Percentiles rank a stretch among this genome's conserved stretches.
phyloP scores from a whole-genome alignment of 1,140 invertebrate species.

The Druon quercuslanigerum region DNA sequence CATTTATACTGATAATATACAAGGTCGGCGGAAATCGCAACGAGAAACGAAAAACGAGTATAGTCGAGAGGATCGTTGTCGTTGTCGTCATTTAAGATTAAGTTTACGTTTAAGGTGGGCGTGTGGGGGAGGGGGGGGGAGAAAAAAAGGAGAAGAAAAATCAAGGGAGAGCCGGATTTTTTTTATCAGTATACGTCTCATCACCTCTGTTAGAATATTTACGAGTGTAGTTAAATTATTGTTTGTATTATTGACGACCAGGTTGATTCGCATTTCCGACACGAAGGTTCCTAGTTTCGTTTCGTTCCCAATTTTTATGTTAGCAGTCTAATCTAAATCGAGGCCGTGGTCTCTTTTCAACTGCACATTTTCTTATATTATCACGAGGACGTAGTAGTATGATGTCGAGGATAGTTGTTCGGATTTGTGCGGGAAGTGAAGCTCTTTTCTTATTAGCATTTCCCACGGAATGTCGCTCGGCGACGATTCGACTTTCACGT shows the following conservation, averaged over 20 bases:
- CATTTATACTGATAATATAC: constrained; percentile 8
- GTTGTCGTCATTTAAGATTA: too few relatives aligned
- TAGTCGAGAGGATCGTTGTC: not conserved
- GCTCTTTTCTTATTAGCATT: not conserved
- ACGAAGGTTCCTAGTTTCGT: constrained; percentile 19
- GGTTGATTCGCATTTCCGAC: constrained; percentile 11
- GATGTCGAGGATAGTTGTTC: not conserved
- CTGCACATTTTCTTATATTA: not conserved
- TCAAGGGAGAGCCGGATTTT: not conserved
- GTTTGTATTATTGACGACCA: constrained; percentile 25
- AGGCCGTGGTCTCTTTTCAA: not conserved
- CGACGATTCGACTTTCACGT: constrained; percentile 6
- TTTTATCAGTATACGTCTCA: constrained; percentile 21
- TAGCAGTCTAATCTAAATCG: constrained; percentile 10
- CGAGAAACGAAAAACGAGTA: not conserved
- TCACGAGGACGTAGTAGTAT: not conserved
- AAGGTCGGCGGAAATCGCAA: not conserved
- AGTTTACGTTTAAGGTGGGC: too few relatives aligned
- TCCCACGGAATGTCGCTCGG: not conserved
- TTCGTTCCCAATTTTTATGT: not conserved
- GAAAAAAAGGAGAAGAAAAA: too few relatives aligned
- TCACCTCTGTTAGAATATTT: constrained; percentile 9
- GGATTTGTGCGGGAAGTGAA: not conserved
- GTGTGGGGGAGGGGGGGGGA: too few relatives aligned
- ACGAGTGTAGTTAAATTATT: constrained; percentile 30